Conservation (phyloP, 2,113 vertebrate species). For the Choloepus hoffmanni region DNA sequence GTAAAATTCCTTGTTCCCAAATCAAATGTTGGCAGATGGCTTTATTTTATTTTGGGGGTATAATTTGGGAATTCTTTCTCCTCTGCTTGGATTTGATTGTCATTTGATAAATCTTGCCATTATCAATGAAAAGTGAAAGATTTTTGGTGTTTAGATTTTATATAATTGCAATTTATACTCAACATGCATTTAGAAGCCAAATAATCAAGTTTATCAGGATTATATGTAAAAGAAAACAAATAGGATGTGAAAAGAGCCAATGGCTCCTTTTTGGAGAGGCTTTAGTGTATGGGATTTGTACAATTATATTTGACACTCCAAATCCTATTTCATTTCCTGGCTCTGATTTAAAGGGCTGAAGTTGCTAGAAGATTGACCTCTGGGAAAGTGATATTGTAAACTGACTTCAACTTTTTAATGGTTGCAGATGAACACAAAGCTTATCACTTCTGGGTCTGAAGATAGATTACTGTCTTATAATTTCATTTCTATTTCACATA, state of each 20-base stretch:
- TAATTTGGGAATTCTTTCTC: constrained; percentile 28
- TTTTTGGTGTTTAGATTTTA: constrained; percentile 38
- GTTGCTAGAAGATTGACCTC: constrained; percentile 1
- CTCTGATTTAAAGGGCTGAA: constrained; percentile 7
- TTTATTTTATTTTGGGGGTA: background rate
- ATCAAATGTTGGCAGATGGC: background rate
- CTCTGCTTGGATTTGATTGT: background rate
- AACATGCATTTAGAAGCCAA: constrained; percentile 15
- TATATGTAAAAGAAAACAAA: constrained; percentile 17
- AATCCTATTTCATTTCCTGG: constrained; percentile 22
- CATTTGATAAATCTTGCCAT: background rate
- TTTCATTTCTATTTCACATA: background rate
- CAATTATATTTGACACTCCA: background rate
- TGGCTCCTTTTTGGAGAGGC: constrained; percentile 7
- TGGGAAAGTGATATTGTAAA: background rate
- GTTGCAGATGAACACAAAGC: background rate
- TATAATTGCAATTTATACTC: constrained; percentile 33
- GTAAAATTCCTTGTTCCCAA: background rate
- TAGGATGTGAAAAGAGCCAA: constrained; percentile 14
- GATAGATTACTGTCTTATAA: background rate
- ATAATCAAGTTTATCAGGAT: constrained; percentile 40
- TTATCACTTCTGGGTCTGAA: background rate
- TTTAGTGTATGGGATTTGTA: constrained; percentile 21
- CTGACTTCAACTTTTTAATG: background rate
- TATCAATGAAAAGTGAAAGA: constrained; percentile 36